These are phyloP conservation scores for Apotomis betuletana DNA, from an alignment of 2,888 invertebrate genomes.

Conservation along the genomic window DNA sequence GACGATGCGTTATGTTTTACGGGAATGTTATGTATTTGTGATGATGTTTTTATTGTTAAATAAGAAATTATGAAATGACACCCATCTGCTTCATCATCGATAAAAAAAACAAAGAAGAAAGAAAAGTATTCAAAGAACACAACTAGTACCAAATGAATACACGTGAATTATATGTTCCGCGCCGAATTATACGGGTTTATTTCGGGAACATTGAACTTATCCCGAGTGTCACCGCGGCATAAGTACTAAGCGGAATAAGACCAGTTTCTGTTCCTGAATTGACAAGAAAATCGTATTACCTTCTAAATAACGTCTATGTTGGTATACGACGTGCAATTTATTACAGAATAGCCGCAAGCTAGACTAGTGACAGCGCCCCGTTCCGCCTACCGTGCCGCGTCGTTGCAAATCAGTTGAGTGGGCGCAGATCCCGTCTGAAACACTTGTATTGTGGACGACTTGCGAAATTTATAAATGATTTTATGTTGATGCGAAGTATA, in stretches of 20 bases:
- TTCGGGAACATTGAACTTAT: no score
- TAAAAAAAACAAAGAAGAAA: no score
- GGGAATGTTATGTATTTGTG: no score
- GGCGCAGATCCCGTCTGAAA: constrained; percentile 66
- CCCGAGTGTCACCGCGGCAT: no score
- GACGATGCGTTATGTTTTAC: no score
- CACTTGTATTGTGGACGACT: constrained; percentile 61
- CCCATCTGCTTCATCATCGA: no score
- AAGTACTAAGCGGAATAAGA: neutral
- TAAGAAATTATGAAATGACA: no score
- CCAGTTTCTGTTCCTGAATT: constrained; percentile 22
- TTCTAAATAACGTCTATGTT: constrained; percentile 32
- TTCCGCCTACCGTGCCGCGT: constrained; percentile 60
- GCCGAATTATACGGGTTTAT: no score
- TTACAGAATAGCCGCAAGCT: constrained; percentile 42
- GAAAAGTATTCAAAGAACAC: no score
- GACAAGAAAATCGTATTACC: constrained; percentile 29
- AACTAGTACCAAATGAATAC: no score
- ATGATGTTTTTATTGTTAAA: no score
- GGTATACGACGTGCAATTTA: constrained; percentile 27
- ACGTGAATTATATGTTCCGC: no score
- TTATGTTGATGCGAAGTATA: constrained; percentile 61
- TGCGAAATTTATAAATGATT: constrained; percentile 70
- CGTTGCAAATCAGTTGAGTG: constrained; percentile 80
- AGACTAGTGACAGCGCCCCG: constrained; percentile 58